A percentile compares a stretch with the other conserved stretches of the same genome.
Evolutionary conservation across 2,797 vertebrate species (phyloP).

Genomic region (Pipistrellus kuhlii): DNA sequence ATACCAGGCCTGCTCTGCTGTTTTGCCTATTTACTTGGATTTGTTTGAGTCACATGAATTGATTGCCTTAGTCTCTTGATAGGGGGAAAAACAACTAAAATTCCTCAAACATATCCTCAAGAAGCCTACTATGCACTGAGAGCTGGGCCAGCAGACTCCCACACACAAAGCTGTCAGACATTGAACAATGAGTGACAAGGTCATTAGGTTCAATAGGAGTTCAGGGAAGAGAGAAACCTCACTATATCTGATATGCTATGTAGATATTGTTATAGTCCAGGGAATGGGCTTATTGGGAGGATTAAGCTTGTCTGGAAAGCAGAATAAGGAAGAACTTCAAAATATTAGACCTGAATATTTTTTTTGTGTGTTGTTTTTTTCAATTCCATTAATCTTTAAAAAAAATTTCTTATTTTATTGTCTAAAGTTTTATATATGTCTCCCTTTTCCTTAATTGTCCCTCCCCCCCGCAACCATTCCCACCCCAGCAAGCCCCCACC

Average conservation of each 20-base stretch:
- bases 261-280: background rate
- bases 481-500: too few relatives aligned
- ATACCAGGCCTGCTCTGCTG: background rate
- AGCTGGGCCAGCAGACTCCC: background rate
- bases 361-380: too few relatives aligned
- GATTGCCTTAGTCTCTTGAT: background rate
- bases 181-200: background rate
- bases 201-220: background rate
- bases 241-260: background rate
- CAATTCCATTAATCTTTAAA: too few relatives aligned
- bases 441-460: too few relatives aligned
- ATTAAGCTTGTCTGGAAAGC: background rate
- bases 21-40: background rate
- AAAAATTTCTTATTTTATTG: too few relatives aligned
- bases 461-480: too few relatives aligned
- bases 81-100: background rate
- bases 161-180: background rate
- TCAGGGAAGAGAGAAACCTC: background rate
- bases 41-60: constrained; percentile 8
- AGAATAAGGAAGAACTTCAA: background rate
- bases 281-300: background rate
- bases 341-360: background rate
- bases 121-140: background rate
- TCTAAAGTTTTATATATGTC: too few relatives aligned
- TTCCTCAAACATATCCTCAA: background rate